Evolutionary conservation across 2,888 invertebrate genomes (phyloP).

Genomic region (Nemapogon koenigi): DNA sequence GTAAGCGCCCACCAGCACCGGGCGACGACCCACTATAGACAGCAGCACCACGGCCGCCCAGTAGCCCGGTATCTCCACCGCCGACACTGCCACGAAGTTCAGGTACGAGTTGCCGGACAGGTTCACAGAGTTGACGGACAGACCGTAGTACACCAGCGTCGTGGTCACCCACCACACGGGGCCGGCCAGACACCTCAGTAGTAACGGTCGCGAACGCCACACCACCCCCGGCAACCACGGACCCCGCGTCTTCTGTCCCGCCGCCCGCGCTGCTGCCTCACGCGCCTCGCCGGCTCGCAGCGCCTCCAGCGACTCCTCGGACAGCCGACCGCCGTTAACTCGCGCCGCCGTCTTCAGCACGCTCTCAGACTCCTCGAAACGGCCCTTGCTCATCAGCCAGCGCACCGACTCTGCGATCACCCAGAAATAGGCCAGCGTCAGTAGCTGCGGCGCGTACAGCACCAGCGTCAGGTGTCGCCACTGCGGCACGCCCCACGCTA

Average conservation of each 20-base stretch:
- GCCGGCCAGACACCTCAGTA: constrained; percentile 30
- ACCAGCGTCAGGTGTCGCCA: constrained; percentile 73
- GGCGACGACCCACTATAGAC: constrained; percentile 64
- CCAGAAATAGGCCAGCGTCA: constrained; percentile 71
- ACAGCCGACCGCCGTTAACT: constrained; percentile 53
- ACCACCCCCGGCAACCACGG: constrained; percentile 38
- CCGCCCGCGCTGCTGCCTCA: constrained; percentile 20
- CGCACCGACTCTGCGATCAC: constrained; percentile 73
- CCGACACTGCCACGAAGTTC: constrained; percentile 67
- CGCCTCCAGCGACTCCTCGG: constrained; percentile 29
- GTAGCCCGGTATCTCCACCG: constrained; percentile 74
- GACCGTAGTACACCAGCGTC: constrained; percentile 71
- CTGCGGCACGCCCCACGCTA: constrained; percentile 71
- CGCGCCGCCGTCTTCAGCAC: constrained; percentile 67
- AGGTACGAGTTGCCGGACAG: constrained; percentile 69
- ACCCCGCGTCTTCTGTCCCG: constrained; percentile 21
- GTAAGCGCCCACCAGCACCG: constrained; percentile 62
- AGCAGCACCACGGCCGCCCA: constrained; percentile 65
- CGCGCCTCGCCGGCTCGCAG: constrained; percentile 29
- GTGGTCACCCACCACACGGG: constrained; percentile 71
- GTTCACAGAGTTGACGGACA: constrained; percentile 70
- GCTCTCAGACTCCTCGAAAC: constrained; percentile 67
- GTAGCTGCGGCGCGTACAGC: constrained; percentile 70
- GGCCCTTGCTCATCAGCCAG: constrained; percentile 76
- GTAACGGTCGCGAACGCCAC: constrained; percentile 30